A percentile compares a stretch with the other conserved stretches of the same genome.
Evolutionary conservation across 2,113 vertebrate genomes (phyloP).

Genomic region (Nothobranchius kuhntae): DNA sequence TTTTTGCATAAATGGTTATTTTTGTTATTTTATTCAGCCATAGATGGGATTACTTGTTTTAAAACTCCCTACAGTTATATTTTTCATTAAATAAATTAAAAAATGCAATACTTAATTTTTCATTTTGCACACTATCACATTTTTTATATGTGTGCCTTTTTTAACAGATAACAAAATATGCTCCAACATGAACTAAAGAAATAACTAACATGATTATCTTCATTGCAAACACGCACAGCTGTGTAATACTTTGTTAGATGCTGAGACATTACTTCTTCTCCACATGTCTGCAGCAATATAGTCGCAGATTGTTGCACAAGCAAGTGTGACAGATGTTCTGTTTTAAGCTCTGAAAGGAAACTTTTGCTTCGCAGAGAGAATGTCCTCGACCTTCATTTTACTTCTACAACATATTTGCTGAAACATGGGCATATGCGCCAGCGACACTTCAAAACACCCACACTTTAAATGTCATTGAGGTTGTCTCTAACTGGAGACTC

Average conservation of each 20-base stretch:
- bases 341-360: conserved; percentile 35
- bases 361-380: conserved; percentile 32
- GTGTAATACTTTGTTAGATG: conserved; percentile 41
- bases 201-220: background rate
- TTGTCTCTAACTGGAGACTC: conserved; percentile 12
- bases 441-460: background rate
- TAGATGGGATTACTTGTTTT: too few species aligned
- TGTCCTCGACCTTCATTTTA: conserved; percentile 44
- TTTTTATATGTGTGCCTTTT: too few species aligned
- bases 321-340: conserved; percentile 40
- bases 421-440: conserved; percentile 31
- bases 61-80: too few species aligned
- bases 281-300: conserved; percentile 21
- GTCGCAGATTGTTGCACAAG: conserved; percentile 36
- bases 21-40: too few species aligned
- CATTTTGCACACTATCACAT: too few species aligned
- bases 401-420: conserved; percentile 20
- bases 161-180: background rate
- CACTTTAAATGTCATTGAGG: conserved; percentile 12
- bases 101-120: too few species aligned
- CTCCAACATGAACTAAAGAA: background rate
- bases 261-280: conserved; percentile 19
- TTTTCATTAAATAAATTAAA: too few species aligned
- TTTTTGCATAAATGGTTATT: too few species aligned
- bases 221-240: conserved; percentile 12